Evolutionary conservation across 2,113 vertebrate species (phyloP).

Genomic region (Microtus montanus): DNA sequence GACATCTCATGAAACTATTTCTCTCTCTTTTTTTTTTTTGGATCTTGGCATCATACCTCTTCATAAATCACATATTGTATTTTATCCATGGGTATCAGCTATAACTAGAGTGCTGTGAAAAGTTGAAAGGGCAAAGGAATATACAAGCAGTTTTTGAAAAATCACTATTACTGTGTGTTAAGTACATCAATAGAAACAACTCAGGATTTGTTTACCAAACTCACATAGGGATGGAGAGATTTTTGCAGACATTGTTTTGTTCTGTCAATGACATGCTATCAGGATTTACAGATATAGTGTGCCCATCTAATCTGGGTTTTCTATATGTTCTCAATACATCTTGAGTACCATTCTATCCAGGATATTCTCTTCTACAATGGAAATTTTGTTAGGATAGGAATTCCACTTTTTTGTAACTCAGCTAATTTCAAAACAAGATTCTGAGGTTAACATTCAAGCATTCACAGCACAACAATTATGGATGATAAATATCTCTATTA

Average conservation of each 20-base stretch:
- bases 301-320: background rate
- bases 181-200: background rate
- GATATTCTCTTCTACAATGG: background rate
- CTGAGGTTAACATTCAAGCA: background rate
- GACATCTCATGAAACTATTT: background rate
- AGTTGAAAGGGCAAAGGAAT: background rate
- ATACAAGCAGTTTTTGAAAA: background rate
- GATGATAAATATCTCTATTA: background rate
- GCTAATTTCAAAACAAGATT: background rate
- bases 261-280: background rate
- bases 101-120: background rate
- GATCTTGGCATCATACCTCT: no score
- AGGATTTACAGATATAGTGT: background rate
- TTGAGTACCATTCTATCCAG: background rate
- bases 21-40: background rate
- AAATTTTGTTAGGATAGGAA: background rate
- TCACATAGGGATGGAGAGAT: background rate
- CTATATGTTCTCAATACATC: background rate
- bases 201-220: background rate
- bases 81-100: background rate
- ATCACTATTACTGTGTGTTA: background rate
- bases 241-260: background rate
- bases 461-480: background rate
- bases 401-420: background rate
- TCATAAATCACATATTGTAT: background rate